phyloP scores from a whole-genome alignment of 2,113 vertebrate species.

The Mastomys coucha region DNA sequence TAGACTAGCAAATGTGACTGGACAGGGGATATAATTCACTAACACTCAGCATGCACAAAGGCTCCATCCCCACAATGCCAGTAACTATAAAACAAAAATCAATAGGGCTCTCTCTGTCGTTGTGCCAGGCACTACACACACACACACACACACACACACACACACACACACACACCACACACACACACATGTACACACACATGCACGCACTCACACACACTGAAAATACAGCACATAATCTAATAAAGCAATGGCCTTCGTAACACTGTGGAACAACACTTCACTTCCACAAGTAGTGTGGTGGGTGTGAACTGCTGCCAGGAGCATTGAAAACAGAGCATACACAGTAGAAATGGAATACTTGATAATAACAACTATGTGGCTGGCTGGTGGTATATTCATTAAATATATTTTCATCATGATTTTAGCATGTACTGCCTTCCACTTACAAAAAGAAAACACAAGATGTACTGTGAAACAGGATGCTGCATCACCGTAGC shows the following conservation, averaged over 20 bases:
- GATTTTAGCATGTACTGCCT: not conserved
- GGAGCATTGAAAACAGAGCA: too few species aligned
- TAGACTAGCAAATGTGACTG: not conserved
- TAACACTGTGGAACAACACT: not conserved
- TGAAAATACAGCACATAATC: not conserved
- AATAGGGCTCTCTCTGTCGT: not conserved
- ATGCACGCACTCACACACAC: not conserved
- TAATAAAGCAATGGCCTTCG: not conserved
- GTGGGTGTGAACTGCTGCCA: not conserved
- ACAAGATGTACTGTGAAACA: not conserved
- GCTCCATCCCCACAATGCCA: not conserved
- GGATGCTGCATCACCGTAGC: not conserved
- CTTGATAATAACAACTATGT: not conserved
- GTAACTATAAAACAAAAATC: not conserved
- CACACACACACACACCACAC: not conserved
- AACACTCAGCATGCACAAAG: not conserved
- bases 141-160: not conserved
- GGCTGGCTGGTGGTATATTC: not conserved
- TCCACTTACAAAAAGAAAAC: not conserved
- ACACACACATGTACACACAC: not conserved
- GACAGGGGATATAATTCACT: not conserved
- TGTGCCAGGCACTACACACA: not conserved
- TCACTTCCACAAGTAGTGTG: too few species aligned
- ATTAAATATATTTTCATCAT: not conserved
- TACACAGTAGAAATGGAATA: too few species aligned